phyloP scores from a whole-genome alignment of 2,888 invertebrate species.

The Thera obeliscata region DNA sequence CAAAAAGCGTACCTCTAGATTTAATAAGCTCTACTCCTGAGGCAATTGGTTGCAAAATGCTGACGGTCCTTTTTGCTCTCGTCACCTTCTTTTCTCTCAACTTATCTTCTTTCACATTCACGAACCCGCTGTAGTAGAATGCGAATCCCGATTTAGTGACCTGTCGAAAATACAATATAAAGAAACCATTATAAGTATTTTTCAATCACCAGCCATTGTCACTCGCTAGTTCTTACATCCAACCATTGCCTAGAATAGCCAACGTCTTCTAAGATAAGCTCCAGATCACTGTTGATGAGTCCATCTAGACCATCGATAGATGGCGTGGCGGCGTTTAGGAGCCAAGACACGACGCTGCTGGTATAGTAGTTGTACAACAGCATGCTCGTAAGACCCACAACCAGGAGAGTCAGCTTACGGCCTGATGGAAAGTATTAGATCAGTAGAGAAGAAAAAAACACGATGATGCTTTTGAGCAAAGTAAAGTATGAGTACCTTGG shows the following conservation, averaged over 20 bases:
- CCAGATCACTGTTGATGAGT: conserved; percentile 76
- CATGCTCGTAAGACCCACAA: conserved; percentile 72
- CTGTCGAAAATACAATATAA: neutral
- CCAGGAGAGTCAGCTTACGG: conserved; percentile 63
- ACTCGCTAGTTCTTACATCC: conserved; percentile 55
- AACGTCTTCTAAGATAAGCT: conserved; percentile 80
- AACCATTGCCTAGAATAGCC: conserved; percentile 79
- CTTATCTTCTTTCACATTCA: conserved; percentile 68
- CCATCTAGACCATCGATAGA: conserved; percentile 76
- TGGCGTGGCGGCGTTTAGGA: conserved; percentile 78
- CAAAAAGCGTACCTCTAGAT: conserved; percentile 56
- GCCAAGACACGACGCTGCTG: conserved; percentile 84
- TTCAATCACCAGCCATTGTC: neutral
- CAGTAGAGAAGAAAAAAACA: too few species aligned
- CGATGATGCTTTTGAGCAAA: neutral
- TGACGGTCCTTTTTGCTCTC: conserved; percentile 53
- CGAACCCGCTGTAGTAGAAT: conserved; percentile 73
- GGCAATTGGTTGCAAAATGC: conserved; percentile 55
- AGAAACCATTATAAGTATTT: neutral
- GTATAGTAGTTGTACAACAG: conserved; percentile 85
- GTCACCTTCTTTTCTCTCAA: conserved; percentile 68
- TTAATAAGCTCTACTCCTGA: conserved; percentile 64
- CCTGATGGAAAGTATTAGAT: conserved; percentile 47
- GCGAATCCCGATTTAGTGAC: conserved; percentile 69
- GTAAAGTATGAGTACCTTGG: conserved; percentile 58